Conservation (phyloP, 2,797 vertebrate genomes). For the Carduelis carduelis region DNA sequence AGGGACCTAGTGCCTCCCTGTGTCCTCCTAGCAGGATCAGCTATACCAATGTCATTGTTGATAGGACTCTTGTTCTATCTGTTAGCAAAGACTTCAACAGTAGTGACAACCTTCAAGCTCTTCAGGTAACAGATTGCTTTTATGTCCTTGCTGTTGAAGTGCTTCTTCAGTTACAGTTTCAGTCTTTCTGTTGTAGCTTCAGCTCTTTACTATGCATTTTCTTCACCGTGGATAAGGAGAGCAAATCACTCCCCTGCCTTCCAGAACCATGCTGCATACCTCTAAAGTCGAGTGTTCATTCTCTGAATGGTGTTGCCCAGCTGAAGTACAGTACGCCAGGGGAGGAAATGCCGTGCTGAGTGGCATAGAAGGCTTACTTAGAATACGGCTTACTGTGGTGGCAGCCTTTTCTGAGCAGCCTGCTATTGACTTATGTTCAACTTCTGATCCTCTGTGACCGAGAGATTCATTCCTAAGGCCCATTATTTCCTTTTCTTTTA, state of each 20-base stretch:
- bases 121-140: neutral
- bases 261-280: neutral
- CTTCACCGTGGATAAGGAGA: neutral
- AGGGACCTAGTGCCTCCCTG: neutral
- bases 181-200: neutral
- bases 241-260: neutral
- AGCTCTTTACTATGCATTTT: neutral
- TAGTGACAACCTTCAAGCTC: neutral
- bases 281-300: neutral
- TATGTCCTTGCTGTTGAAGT: neutral
- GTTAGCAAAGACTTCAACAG: neutral
- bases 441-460: neutral
- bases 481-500: conserved; percentile 28
- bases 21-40: neutral
- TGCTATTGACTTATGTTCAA: neutral
- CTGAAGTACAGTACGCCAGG: neutral
- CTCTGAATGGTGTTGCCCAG: neutral
- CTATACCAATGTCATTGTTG: neutral
- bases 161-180: neutral
- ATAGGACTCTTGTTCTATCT: neutral
- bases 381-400: rapidly evolving
- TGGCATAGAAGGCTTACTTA: neutral
- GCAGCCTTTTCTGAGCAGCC: neutral
- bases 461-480: conserved; percentile 11
- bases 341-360: neutral